Evolutionary conservation across 2,113 vertebrate genomes (phyloP).

Genomic region (Uria lomvia): DNA sequence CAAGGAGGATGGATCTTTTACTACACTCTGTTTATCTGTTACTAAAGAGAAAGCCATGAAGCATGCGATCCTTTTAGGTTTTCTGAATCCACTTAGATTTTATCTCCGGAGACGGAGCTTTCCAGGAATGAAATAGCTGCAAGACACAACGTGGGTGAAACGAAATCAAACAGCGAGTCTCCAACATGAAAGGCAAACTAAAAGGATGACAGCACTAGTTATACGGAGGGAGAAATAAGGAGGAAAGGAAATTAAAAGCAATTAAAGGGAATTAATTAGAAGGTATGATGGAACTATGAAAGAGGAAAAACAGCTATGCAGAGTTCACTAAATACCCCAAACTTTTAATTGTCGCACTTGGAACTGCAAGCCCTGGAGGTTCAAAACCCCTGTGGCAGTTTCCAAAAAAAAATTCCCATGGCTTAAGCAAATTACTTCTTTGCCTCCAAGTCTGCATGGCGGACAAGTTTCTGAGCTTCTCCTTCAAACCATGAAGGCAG

Average conservation of each 20-base stretch:
- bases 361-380: slow-evolving; percentile 51
- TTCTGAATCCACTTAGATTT: slow-evolving; percentile 53
- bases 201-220: slow-evolving; percentile 50
- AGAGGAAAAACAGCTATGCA: slow-evolving; percentile 61
- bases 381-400: slow-evolving; percentile 40
- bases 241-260: slow-evolving; percentile 62
- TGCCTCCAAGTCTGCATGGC: slow-evolving; percentile 20
- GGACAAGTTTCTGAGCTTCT: neutral
- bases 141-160: slow-evolving; percentile 56
- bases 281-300: slow-evolving; percentile 41
- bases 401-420: slow-evolving; percentile 35
- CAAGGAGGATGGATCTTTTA: slow-evolving; percentile 7
- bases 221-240: slow-evolving; percentile 40
- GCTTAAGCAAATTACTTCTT: slow-evolving; percentile 56
- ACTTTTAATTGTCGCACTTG: slow-evolving; percentile 59
- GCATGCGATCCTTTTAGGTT: slow-evolving; percentile 45
- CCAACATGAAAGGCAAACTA: slow-evolving; percentile 60
- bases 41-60: slow-evolving; percentile 19
- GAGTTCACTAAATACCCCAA: slow-evolving; percentile 52
- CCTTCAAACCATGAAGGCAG: neutral
- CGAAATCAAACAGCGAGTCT: slow-evolving; percentile 34
- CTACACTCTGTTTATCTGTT: slow-evolving; percentile 12
- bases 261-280: slow-evolving; percentile 68
- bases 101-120: slow-evolving; percentile 40
- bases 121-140: slow-evolving; percentile 64